Base-by-base conservation (phyloP, 2,888 invertebrate genomes). In the Eilema caniola region DNA sequence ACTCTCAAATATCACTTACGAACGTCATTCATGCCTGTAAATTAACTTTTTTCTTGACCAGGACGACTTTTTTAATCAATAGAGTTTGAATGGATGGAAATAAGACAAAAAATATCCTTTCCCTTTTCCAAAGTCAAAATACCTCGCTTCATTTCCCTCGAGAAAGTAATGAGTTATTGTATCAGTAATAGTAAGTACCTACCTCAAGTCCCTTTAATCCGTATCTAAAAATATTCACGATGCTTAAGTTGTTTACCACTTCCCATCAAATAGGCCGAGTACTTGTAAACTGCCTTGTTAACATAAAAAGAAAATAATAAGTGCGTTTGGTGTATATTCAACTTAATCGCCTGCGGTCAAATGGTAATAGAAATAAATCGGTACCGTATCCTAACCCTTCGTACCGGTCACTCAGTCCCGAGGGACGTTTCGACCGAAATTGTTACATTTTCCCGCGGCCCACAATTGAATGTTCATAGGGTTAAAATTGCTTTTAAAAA, bases 391-490 rank as follows among this genome's bases (percentile, higher is more conserved):
- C 81, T 73, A 79, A 81, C 82, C 82, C 82, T 83, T 74, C 69
- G 71, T 57, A 47, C 66, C 73, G 80, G 79, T 81, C 81, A 75
- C 74, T 73, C 62, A 41, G 61, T 61, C 82, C 76, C 83, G 56
- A 59, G 79, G 73, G 81, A 72, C 70, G 57, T 68, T 70, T 69
- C 72, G 23, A 41, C 67, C 73, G 69, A 77, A 83, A 83, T 80
- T 83, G 85, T 83, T 76, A 82, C 79, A 82, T 80, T 83, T 76
- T 75, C 80, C 75, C 75, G 81, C 73, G 74, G 72, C 73, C 76
- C 76, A 66, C 83, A 88, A 90, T 89, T 88, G 86, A 86, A 88
- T 86, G 85, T 83, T 84, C 84, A 86, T 85, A 86, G 83, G 86
- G 84, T 85, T 83, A 77, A 77, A 78, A 83, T 81, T 83, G 74